These are phyloP conservation scores for Arizona elegans DNA, from an alignment of 2,113 vertebrate genomes.

Conservation along the genomic window DNA sequence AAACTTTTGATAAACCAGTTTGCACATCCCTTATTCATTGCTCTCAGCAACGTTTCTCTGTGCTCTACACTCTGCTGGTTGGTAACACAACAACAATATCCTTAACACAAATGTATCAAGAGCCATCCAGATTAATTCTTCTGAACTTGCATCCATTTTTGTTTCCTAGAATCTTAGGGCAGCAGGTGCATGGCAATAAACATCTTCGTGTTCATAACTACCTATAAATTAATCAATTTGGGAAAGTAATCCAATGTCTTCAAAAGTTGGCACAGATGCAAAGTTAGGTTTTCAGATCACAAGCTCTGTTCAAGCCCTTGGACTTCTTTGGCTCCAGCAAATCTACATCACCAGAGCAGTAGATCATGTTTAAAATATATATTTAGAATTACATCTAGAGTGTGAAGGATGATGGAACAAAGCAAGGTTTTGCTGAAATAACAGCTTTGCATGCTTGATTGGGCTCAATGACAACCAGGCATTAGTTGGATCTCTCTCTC, in stretches of 20 bases:
- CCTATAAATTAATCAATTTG: neutral
- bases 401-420: neutral
- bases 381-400: neutral
- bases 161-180: neutral
- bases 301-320: neutral
- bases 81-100: too few relatives aligned
- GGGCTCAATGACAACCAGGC: neutral
- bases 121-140: neutral
- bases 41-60: too few relatives aligned
- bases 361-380: neutral
- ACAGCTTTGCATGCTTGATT: neutral
- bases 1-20: too few relatives aligned
- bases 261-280: neutral
- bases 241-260: neutral
- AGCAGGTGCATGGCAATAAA: too few relatives aligned
- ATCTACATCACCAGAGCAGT: neutral
- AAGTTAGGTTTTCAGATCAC: neutral
- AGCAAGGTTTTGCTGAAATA: neutral
- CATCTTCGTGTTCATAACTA: neutral
- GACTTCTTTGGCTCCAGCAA: neutral
- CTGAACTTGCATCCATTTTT: neutral
- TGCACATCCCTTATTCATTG: too few relatives aligned
- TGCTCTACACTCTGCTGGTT: too few relatives aligned
- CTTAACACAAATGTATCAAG: neutral
- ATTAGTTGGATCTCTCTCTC: neutral